Conservation (phyloP, 2,797 vertebrate genomes). For the Siniperca undulata region DNA sequence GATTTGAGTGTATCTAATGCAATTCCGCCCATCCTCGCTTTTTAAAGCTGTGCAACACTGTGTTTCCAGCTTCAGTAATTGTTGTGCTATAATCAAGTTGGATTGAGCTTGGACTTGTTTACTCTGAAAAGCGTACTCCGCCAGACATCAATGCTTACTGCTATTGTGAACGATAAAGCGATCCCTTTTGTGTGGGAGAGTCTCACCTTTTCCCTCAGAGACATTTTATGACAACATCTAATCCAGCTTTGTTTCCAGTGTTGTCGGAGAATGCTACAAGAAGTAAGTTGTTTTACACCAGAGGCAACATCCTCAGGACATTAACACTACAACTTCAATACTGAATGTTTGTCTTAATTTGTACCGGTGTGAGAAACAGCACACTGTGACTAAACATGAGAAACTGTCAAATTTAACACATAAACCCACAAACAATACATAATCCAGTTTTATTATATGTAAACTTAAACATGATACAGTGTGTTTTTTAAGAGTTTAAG, state of each 20-base stretch:
- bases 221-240: slow-evolving; percentile 58
- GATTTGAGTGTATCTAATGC: slow-evolving; percentile 66
- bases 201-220: slow-evolving; percentile 54
- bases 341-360: slow-evolving; percentile 7
- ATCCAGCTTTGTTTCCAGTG: slow-evolving; percentile 53
- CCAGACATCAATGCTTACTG: slow-evolving; percentile 43
- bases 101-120: slow-evolving; percentile 49
- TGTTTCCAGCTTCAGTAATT: slow-evolving; percentile 52
- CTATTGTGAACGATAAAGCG: slow-evolving; percentile 38
- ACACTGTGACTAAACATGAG: not conserved
- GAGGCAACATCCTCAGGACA: slow-evolving; percentile 46
- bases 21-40: slow-evolving; percentile 48
- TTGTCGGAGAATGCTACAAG: slow-evolving; percentile 20
- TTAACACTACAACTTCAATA: slow-evolving; percentile 12
- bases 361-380: not conserved
- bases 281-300: slow-evolving; percentile 40
- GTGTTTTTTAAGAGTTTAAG: not conserved
- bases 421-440: not conserved
- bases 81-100: slow-evolving; percentile 61
- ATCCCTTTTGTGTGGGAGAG: slow-evolving; percentile 27
- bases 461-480: not conserved
- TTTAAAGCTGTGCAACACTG: slow-evolving; percentile 47
- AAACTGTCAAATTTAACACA: not conserved
- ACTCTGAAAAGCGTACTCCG: slow-evolving; percentile 38
- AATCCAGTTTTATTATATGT: not conserved